Percentiles rank a stretch among this genome's conserved stretches.
phyloP scores from a whole-genome alignment of 1,140 invertebrate genomes.

The Plectrocnemia conspersa region DNA sequence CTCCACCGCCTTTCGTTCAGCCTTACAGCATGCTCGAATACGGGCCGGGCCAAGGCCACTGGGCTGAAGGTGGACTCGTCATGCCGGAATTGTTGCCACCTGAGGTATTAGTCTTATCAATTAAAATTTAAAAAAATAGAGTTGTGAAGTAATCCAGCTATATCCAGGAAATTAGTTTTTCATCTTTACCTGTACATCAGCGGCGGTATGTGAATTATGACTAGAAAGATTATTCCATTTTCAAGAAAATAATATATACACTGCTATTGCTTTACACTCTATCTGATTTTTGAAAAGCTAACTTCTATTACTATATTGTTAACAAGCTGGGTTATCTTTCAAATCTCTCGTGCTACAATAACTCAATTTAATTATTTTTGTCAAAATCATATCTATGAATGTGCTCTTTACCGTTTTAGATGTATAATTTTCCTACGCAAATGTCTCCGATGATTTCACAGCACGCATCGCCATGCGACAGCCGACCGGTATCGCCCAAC shows the following conservation, averaged over 20 bases:
- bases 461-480: conserved; percentile 53
- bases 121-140: too few relatives aligned
- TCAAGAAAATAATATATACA: too few relatives aligned
- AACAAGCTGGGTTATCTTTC: conserved; percentile 1
- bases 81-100: conserved; percentile 45
- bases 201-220: too few relatives aligned
- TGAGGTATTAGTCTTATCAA: too few relatives aligned
- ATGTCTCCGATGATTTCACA: conserved; percentile 57
- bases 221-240: too few relatives aligned
- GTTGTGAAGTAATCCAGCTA: too few relatives aligned
- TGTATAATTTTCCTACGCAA: conserved; percentile 31
- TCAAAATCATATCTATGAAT: background rate
- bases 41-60: conserved; percentile 42
- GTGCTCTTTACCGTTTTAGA: conserved; percentile 6
- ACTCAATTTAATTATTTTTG: background rate
- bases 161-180: too few relatives aligned
- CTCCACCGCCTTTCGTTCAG: conserved; percentile 43
- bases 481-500: conserved; percentile 56
- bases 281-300: too few relatives aligned
- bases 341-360: conserved; percentile 1
- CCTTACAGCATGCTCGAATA: conserved; percentile 47
- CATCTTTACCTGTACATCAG: too few relatives aligned
- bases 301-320: too few relatives aligned
- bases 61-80: conserved; percentile 47
- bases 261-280: too few relatives aligned